Percentiles rank a stretch among this genome's conserved stretches.
Evolutionary conservation across 2,113 vertebrate species (phyloP).

Genomic region (Misgurnus anguillicaudatus): DNA sequence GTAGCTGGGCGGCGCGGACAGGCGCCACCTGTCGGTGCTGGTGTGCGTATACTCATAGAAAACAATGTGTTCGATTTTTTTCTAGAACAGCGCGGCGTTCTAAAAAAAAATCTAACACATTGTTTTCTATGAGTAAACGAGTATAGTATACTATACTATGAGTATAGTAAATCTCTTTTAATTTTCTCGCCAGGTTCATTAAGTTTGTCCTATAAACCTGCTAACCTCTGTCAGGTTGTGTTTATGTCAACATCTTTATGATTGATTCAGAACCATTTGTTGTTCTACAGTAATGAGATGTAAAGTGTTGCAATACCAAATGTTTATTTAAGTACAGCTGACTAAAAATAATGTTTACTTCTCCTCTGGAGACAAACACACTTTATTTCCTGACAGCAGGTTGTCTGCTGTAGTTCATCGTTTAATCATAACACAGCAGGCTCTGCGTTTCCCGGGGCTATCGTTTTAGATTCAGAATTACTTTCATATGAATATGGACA

Average conservation of each 20-base stretch:
- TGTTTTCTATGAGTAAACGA: too few relatives aligned
- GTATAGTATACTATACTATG: too few relatives aligned
- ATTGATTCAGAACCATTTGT: conserved; percentile 29
- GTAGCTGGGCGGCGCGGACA: too few relatives aligned
- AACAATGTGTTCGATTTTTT: too few relatives aligned
- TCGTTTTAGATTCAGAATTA: conserved; percentile 64
- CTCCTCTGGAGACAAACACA: conserved; percentile 38
- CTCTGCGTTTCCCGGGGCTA: conserved; percentile 52
- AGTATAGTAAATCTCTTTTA: neutral
- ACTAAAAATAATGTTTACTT: conserved; percentile 48
- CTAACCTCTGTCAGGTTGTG: conserved; percentile 20
- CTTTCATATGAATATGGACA: conserved; percentile 57
- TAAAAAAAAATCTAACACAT: too few relatives aligned
- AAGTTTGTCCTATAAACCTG: neutral
- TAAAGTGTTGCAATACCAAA: conserved; percentile 47
- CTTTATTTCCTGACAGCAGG: conserved; percentile 20
- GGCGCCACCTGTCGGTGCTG: too few relatives aligned
- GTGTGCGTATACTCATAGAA: too few relatives aligned
- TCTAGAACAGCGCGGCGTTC: too few relatives aligned
- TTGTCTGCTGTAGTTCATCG: conserved; percentile 61
- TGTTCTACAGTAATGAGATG: conserved; percentile 43
- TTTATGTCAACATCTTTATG: conserved; percentile 23
- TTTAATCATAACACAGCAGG: conserved; percentile 58
- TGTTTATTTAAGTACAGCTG: conserved; percentile 55
- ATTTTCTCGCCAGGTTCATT: neutral